Conservation (phyloP, 37 sponge, comb jelly and placozoan genomes). For the Bolinopsis microptera region DNA sequence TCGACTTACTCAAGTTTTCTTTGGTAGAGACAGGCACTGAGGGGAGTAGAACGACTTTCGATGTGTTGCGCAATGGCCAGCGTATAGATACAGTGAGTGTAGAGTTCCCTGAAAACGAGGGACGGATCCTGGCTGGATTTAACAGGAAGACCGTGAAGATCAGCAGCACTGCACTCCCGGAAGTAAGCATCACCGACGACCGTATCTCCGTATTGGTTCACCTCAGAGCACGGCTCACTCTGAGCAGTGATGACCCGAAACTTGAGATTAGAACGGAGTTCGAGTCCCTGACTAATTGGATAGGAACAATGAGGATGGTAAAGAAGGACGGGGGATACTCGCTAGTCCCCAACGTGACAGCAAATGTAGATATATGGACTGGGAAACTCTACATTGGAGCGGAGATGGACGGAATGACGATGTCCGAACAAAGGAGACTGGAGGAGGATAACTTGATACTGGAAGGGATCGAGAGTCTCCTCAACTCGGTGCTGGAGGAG, state of each 20-base stretch:
- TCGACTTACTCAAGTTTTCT: background rate
- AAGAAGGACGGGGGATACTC: constrained; percentile 24
- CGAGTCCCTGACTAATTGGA: background rate
- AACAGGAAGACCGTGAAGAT: background rate
- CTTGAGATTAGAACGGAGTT: constrained; percentile 8
- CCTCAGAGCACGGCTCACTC: background rate
- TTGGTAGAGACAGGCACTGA: background rate
- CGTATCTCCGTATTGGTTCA: background rate
- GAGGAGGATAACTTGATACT: constrained; percentile 3
- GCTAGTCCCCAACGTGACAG: background rate
- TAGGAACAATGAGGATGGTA: background rate
- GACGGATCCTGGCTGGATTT: background rate
- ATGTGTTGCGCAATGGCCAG: background rate
- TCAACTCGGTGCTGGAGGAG: constrained; percentile 4
- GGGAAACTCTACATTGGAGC: background rate
- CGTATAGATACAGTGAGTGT: background rate
- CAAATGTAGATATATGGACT: background rate
- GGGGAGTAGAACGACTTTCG: background rate
- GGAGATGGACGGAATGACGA: background rate
- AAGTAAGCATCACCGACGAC: background rate
- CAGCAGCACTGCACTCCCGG: background rate
- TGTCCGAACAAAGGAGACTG: background rate
- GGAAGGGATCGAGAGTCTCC: background rate
- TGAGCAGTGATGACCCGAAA: background rate
- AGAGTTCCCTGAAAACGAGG: background rate